A percentile compares a stretch with the other conserved stretches of the same genome.
Conservation (phyloP, 30 jellyfish, hydroid and myxozoan species). For the Mastigias papua region DNA sequence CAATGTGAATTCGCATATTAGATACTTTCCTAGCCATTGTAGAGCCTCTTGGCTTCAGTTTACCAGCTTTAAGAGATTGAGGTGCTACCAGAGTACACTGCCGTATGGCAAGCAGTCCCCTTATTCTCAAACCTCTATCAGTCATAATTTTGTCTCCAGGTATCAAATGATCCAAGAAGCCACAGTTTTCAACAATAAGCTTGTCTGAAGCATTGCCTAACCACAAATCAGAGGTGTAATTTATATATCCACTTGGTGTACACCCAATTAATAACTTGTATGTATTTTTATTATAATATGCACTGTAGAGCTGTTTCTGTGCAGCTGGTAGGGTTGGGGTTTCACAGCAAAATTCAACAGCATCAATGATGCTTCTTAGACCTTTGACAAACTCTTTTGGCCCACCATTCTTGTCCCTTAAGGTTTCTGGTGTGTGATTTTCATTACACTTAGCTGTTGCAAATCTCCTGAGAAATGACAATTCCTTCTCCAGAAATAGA, state of each 20-base stretch:
- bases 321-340: background rate
- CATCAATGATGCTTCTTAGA: background rate
- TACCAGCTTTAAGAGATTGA: slow-evolving; percentile 34
- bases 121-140: slow-evolving; percentile 48
- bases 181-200: slow-evolving; percentile 15
- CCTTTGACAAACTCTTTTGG: background rate
- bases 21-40: slow-evolving; percentile 56
- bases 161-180: slow-evolving; percentile 25
- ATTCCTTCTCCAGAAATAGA: background rate
- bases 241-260: slow-evolving; percentile 37
- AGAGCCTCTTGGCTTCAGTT: slow-evolving; percentile 54
- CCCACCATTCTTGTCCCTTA: background rate
- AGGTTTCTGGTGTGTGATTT: background rate
- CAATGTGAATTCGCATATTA: slow-evolving; percentile 42
- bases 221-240: slow-evolving; percentile 35
- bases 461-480: background rate
- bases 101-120: slow-evolving; percentile 47
- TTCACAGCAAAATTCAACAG: background rate
- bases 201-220: slow-evolving; percentile 38
- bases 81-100: slow-evolving; percentile 17
- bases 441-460: background rate
- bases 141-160: slow-evolving; percentile 58
- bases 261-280: slow-evolving; percentile 20
- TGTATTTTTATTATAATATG: background rate
- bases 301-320: background rate